These are phyloP conservation scores for Achatina immaculata DNA, from an alignment of 1,140 invertebrate genomes.

Conservation along the genomic window DNA sequence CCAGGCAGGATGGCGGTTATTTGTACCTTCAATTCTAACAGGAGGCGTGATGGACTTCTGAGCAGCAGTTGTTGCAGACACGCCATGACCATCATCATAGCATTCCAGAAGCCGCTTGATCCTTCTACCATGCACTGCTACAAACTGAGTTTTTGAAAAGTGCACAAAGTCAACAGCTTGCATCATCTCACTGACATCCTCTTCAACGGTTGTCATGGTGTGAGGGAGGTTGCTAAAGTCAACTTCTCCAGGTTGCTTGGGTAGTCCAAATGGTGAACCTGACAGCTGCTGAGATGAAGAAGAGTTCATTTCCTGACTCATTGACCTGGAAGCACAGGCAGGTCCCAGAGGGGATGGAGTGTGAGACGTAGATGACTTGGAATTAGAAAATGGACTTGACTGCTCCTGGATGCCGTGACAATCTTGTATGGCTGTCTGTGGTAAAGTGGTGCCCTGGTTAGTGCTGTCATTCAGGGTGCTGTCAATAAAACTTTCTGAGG, in stretches of 20 bases:
- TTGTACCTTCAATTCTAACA: constrained; percentile 47
- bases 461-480: constrained; percentile 3
- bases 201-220: constrained; percentile 40
- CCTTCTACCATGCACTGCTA: constrained; percentile 45
- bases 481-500: neutral
- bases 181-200: constrained; percentile 44
- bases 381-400: constrained; percentile 3
- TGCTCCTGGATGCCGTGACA: neutral
- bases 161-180: constrained; percentile 48
- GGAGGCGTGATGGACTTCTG: constrained; percentile 55
- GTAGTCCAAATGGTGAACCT: neutral
- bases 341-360: neutral
- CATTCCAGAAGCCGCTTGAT: constrained; percentile 53
- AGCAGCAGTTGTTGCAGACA: constrained; percentile 53
- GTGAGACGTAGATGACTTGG: constrained; percentile 5
- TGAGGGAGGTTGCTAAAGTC: constrained; percentile 34
- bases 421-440: constrained; percentile 23
- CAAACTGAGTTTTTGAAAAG: constrained; percentile 47
- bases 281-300: constrained; percentile 12
- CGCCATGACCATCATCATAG: constrained; percentile 51
- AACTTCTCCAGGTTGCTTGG: constrained; percentile 27
- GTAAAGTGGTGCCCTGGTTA: constrained; percentile 18
- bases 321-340: neutral
- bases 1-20: constrained; percentile 54
- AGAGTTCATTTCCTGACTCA: neutral